Evolutionary conservation across 2,113 vertebrate species (phyloP).

Genomic region (Mirounga angustirostris): DNA sequence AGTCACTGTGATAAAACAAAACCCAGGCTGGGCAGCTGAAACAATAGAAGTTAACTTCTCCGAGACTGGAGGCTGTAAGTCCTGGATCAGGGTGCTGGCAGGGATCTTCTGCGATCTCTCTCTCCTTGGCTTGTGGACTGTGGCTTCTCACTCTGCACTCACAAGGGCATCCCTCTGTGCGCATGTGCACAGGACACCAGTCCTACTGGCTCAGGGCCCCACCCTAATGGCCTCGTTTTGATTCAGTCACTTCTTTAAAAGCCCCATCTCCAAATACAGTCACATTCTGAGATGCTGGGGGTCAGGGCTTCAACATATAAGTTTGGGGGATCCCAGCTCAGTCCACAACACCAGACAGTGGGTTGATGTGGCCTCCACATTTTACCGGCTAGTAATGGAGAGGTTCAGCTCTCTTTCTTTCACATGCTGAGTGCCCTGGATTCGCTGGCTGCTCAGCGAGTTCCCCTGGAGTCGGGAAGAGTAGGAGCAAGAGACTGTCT

Average conservation of each 20-base stretch:
- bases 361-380: background rate
- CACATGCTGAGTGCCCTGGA: rapidly evolving
- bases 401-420: background rate
- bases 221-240: background rate
- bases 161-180: background rate
- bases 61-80: background rate
- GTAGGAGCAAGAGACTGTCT: background rate
- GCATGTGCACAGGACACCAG: rapidly evolving
- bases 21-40: background rate
- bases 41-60: background rate
- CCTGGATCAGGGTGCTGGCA: rapidly evolving
- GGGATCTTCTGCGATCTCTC: too few species aligned
- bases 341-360: too few species aligned
- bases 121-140: rapidly evolving
- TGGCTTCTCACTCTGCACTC: rapidly evolving
- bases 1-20: background rate
- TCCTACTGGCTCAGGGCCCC: background rate
- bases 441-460: background rate
- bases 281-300: background rate
- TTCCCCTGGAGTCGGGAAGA: background rate
- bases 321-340: background rate
- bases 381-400: rapidly evolving
- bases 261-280: background rate
- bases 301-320: background rate
- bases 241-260: background rate